Evolutionary conservation across 2,888 invertebrate genomes (phyloP).

Genomic region (Ephialtes manifestator): DNA sequence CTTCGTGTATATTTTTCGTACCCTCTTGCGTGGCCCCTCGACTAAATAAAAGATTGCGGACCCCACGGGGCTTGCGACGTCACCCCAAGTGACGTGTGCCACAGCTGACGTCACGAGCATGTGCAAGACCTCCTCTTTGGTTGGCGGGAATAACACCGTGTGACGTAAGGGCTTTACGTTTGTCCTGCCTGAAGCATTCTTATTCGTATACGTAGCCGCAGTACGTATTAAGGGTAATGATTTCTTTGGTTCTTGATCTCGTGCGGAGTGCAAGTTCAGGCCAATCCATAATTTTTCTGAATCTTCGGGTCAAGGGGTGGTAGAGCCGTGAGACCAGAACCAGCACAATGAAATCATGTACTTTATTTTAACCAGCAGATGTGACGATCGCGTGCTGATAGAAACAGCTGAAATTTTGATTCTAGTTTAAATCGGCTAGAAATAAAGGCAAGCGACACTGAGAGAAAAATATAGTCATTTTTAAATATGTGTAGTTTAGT

Average conservation of each 20-base stretch:
- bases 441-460: too few relatives aligned
- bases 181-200: slow-evolving; percentile 14
- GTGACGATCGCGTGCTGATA: slow-evolving; percentile 62
- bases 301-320: slow-evolving; percentile 40
- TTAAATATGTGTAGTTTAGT: too few relatives aligned
- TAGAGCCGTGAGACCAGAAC: slow-evolving; percentile 63
- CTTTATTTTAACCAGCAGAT: slow-evolving; percentile 48
- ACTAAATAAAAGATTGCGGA: slow-evolving; percentile 48
- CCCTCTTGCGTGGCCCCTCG: slow-evolving; percentile 60
- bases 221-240: slow-evolving; percentile 69
- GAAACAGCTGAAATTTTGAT: slow-evolving; percentile 61
- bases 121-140: slow-evolving; percentile 68
- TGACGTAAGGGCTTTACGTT: slow-evolving; percentile 72
- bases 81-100: slow-evolving; percentile 81
- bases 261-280: slow-evolving; percentile 41
- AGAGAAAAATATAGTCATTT: too few relatives aligned
- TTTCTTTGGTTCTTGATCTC: slow-evolving; percentile 68
- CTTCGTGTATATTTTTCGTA: slow-evolving; percentile 72
- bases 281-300: slow-evolving; percentile 65
- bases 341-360: slow-evolving; percentile 44
- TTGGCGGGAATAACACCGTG: slow-evolving; percentile 69
- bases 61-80: slow-evolving; percentile 75
- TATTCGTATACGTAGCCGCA: slow-evolving; percentile 21
- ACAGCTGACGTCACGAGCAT: slow-evolving; percentile 81
- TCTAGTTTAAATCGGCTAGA: too few relatives aligned